Percentiles rank a stretch among this genome's conserved stretches.
phyloP scores from a whole-genome alignment of 2,113 vertebrate genomes.

The Heliornis fulica region DNA sequence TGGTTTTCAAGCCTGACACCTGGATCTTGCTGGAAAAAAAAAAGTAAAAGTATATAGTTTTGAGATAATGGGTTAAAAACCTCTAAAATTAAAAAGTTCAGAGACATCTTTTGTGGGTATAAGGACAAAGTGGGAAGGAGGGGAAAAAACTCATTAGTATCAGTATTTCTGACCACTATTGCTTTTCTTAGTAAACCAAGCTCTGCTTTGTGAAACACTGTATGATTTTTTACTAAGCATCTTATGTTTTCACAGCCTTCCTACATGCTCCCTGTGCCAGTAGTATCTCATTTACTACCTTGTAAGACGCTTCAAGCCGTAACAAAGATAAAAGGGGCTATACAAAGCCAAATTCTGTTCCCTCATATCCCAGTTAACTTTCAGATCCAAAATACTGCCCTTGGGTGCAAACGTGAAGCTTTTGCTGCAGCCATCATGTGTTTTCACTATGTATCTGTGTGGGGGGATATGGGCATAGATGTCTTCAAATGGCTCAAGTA shows the following conservation, averaged over 20 bases:
- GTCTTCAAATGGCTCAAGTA: neutral
- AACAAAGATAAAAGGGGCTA: slow-evolving; percentile 11
- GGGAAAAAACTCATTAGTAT: neutral
- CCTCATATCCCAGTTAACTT: neutral
- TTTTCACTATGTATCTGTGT: neutral
- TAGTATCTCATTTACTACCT: neutral
- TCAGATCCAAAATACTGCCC: neutral
- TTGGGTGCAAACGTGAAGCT: neutral
- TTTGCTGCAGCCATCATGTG: neutral
- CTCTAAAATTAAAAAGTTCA: neutral
- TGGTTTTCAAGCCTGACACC: neutral
- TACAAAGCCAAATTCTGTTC: neutral
- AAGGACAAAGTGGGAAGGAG: neutral
- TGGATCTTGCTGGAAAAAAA: neutral
- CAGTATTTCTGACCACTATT: neutral
- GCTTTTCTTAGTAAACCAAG: neutral
- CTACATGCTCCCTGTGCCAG: neutral
- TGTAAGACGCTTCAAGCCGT: neutral
- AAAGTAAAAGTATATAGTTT: neutral
- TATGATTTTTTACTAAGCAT: neutral
- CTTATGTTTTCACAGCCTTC: neutral
- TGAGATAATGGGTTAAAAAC: neutral
- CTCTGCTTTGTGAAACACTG: neutral
- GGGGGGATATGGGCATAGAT: neutral
- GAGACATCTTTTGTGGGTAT: neutral